Evolutionary conservation across 2,888 invertebrate genomes (phyloP).

Genomic region (Rhimphoctona megacephalus): DNA sequence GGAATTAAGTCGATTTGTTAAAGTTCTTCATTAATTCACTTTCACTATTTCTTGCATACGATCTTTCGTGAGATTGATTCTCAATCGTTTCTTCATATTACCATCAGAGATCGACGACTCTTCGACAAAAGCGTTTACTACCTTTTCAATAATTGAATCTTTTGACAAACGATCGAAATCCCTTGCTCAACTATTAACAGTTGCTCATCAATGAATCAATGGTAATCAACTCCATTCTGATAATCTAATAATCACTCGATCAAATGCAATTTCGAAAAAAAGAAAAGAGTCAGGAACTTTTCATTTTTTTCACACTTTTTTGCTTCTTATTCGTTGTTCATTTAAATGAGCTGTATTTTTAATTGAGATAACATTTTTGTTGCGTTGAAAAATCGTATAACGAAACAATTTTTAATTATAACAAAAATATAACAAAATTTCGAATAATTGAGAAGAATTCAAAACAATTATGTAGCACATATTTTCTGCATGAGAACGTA

Average conservation of each 20-base stretch:
- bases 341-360: too few species aligned
- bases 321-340: too few species aligned
- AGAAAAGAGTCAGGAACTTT: neutral
- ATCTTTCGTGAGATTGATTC: constrained; percentile 8
- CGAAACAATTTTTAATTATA: neutral
- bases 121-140: neutral
- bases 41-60: constrained; percentile 10
- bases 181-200: neutral
- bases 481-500: neutral
- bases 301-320: neutral
- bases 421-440: neutral
- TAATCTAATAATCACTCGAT: neutral
- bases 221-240: too few species aligned
- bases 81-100: neutral
- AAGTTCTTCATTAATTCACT: constrained; percentile 42
- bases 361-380: too few species aligned
- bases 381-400: neutral
- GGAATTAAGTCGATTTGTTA: neutral
- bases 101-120: neutral
- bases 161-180: neutral
- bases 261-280: neutral
- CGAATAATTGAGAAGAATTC: neutral
- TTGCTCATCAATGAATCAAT: neutral
- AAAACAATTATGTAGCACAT: neutral
- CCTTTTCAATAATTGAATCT: neutral